Percentiles rank a stretch among this genome's conserved stretches.
phyloP scores from a whole-genome alignment of 2,888 invertebrate species.

The Unio delphinus region DNA sequence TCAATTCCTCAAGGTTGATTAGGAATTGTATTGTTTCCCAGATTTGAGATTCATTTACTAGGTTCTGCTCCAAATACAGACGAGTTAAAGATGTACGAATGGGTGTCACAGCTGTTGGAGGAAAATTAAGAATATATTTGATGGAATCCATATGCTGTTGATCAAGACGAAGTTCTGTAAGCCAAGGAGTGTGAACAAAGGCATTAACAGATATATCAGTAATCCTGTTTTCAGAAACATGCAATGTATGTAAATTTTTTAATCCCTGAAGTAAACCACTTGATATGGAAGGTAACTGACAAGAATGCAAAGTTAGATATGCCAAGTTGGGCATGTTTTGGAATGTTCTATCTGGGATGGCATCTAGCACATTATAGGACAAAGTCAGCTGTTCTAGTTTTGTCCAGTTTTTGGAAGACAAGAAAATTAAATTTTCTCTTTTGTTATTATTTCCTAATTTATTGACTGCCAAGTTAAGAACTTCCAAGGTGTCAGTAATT shows the following conservation, averaged over 20 bases:
- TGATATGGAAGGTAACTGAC: constrained; percentile 36
- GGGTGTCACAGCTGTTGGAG: no score
- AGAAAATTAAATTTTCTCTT: constrained; percentile 5
- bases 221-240: constrained; percentile 36
- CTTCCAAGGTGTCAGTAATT: constrained; percentile 19
- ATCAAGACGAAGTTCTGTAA: constrained; percentile 53
- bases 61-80: not conserved
- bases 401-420: constrained; percentile 24
- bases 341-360: constrained; percentile 43
- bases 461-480: constrained; percentile 14
- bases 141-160: constrained; percentile 14
- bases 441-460: not conserved
- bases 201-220: constrained; percentile 16
- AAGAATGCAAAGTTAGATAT: constrained; percentile 44
- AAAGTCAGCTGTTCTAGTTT: constrained; percentile 41
- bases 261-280: constrained; percentile 50
- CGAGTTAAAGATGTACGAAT: not conserved
- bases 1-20: constrained; percentile 53
- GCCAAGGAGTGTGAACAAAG: constrained; percentile 34
- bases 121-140: not conserved
- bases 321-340: constrained; percentile 36
- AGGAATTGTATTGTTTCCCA: not conserved
- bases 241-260: constrained; percentile 31
- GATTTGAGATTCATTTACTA: not conserved
- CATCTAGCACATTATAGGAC: constrained; percentile 31